Percentiles rank a stretch among this genome's conserved stretches.
These are phyloP conservation scores for Ondatra zibethicus DNA, from an alignment of 2,113 vertebrate species.

Conservation along the genomic window DNA sequence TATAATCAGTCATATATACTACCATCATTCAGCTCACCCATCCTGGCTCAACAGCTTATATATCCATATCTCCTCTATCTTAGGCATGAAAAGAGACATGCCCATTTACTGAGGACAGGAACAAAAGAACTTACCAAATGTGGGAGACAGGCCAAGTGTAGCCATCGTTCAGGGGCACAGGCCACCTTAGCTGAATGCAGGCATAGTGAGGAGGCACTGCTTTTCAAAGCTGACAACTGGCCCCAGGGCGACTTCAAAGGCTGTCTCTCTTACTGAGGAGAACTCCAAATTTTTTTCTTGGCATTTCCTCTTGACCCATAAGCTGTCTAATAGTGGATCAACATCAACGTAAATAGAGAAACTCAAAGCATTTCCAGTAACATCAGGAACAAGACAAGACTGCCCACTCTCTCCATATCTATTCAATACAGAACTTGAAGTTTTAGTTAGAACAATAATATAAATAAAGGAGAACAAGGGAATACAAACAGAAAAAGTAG, in stretches of 20 bases:
- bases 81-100: rapidly evolving
- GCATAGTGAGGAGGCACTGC: background rate
- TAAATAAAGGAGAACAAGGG: background rate
- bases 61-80: too few relatives aligned
- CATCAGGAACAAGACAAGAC: background rate
- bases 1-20: background rate
- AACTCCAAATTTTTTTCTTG: background rate
- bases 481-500: background rate
- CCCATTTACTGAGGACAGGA: background rate
- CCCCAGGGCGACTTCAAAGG: background rate
- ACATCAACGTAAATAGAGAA: background rate
- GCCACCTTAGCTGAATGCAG: background rate
- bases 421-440: background rate
- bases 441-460: background rate
- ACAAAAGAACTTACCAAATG: constrained; percentile 51
- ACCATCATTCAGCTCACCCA: background rate
- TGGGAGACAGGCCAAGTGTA: constrained; percentile 26
- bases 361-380: background rate
- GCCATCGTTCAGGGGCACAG: constrained; percentile 48
- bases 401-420: background rate
- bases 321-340: background rate
- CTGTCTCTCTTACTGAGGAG: too few relatives aligned
- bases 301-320: background rate
- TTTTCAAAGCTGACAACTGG: background rate
- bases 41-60: background rate